These are phyloP conservation scores for Micronycteris hirsuta DNA, from an alignment of 2,113 vertebrate genomes.

Conservation along the genomic window DNA sequence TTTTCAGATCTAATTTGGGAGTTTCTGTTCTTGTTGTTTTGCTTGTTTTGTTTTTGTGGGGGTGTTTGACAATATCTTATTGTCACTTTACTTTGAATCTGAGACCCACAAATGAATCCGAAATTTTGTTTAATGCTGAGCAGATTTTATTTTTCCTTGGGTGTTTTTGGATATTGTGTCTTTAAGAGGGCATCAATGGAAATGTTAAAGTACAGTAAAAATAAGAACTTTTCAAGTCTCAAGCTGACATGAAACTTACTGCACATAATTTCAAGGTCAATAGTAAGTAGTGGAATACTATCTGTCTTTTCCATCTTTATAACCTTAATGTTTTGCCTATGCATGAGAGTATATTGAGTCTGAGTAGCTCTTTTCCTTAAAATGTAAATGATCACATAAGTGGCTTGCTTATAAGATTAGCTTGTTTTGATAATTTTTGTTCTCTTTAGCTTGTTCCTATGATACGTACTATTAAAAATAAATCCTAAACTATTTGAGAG, in stretches of 20 bases:
- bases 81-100: background rate
- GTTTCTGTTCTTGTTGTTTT: background rate
- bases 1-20: background rate
- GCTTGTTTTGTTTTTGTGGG: background rate
- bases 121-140: background rate
- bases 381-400: conserved; percentile 16
- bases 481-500: conserved; percentile 13
- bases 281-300: background rate
- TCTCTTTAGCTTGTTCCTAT: background rate
- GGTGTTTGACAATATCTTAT: background rate
- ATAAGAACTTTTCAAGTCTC: background rate
- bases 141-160: background rate
- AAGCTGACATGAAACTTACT: background rate
- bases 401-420: conserved; percentile 5
- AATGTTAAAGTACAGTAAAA: background rate
- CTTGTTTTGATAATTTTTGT: conserved; percentile 9
- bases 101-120: background rate
- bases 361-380: conserved; percentile 2
- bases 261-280: conserved; percentile 45
- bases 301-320: background rate
- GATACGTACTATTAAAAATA: conserved; percentile 2
- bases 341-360: background rate
- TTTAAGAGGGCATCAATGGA: background rate
- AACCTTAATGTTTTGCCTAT: background rate
- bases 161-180: background rate